These are phyloP conservation scores for Caenorhabditis afra DNA, from an alignment of 2,888 invertebrate genomes.

Conservation along the genomic window DNA sequence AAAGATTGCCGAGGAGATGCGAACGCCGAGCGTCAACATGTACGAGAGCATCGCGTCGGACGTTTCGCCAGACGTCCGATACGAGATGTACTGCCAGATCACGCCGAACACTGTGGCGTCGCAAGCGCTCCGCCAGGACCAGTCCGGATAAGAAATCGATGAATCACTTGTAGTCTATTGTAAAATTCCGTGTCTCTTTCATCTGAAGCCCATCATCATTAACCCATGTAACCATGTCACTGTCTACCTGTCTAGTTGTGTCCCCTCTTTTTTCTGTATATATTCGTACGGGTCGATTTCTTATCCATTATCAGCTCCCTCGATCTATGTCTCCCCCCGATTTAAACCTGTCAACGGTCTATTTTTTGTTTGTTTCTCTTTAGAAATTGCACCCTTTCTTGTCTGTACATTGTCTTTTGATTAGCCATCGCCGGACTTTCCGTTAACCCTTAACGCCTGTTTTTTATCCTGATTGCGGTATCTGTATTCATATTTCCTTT, in stretches of 20 bases:
- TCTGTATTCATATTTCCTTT: too few species aligned
- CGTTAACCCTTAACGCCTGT: background rate
- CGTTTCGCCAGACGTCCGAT: conserved; percentile 39
- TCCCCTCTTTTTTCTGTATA: too few species aligned
- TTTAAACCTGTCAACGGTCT: background rate
- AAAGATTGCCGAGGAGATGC: conserved; percentile 5
- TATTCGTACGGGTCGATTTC: conserved; percentile 9
- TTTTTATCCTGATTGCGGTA: background rate
- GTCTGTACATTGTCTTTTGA: conserved; percentile 31
- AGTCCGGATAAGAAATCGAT: conserved; percentile 40
- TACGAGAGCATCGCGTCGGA: conserved; percentile 23
- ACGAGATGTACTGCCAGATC: conserved; percentile 49
- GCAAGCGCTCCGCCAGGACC: conserved; percentile 24
- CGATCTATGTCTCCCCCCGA: conserved; percentile 1
- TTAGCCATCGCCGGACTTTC: background rate
- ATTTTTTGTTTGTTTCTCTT: background rate
- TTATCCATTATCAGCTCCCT: background rate
- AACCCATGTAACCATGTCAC: background rate
- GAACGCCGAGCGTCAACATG: conserved; percentile 16
- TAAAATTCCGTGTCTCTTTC: background rate
- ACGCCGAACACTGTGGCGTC: conserved; percentile 33
- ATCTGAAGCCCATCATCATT: background rate
- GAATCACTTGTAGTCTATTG: background rate
- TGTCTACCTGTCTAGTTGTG: too few species aligned
- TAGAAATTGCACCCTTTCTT: conserved; percentile 3